These are phyloP conservation scores for Microtus montanus DNA, from an alignment of 2,113 vertebrate species.

Conservation along the genomic window DNA sequence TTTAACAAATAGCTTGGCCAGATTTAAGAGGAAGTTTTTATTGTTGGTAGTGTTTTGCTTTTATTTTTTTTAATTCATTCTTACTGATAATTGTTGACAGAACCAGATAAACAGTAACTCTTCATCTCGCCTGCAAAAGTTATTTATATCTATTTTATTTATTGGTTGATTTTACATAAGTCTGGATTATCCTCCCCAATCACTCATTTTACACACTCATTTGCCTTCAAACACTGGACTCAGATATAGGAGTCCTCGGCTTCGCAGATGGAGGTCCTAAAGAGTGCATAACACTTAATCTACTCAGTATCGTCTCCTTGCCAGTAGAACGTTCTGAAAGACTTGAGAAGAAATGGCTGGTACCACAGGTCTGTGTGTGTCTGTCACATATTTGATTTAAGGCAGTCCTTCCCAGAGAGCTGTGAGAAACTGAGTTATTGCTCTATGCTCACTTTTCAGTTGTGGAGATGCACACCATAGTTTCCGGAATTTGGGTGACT, in stretches of 20 bases:
- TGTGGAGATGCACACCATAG: neutral
- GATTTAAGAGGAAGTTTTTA: conserved; percentile 55
- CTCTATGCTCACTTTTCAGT: neutral
- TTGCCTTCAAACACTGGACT: neutral
- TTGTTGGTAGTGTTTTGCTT: conserved; percentile 18
- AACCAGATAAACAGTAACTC: conserved; percentile 26
- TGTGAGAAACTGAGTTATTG: neutral
- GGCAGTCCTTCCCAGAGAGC: neutral
- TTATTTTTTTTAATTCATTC: neutral
- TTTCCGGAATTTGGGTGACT: neutral
- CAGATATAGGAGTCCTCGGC: neutral
- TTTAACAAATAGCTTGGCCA: conserved; percentile 58
- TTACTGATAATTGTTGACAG: conserved; percentile 45
- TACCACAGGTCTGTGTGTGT: neutral
- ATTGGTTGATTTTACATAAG: neutral
- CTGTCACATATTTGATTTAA: neutral
- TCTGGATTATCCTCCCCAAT: conserved; percentile 19
- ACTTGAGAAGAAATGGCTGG: neutral
- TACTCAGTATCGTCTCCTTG: neutral
- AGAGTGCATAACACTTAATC: neutral
- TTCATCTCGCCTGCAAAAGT: conserved; percentile 17
- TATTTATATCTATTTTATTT: neutral
- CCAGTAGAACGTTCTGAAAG: neutral
- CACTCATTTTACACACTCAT: neutral
- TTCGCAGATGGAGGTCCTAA: neutral